Evolutionary conservation across 2,113 vertebrate species (phyloP).

Genomic region (Polyodon spathula): DNA sequence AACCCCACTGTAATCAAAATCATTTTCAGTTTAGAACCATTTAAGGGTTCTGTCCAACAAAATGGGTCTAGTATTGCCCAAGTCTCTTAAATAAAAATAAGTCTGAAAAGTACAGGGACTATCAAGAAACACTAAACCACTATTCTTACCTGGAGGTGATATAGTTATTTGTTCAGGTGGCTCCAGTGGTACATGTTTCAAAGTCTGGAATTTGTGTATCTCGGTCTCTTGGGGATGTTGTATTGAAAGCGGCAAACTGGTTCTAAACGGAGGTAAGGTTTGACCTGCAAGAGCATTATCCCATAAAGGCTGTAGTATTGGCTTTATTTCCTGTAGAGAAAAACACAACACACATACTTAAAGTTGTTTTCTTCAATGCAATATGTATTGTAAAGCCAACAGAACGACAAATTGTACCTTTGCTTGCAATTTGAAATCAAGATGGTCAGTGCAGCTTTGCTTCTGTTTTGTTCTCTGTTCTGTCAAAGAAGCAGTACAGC

Average conservation of each 20-base stretch:
- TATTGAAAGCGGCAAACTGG: conserved; percentile 2
- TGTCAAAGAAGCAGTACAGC: conserved; percentile 27
- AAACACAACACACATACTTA: background rate
- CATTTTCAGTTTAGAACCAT: no score
- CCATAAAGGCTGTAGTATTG: background rate
- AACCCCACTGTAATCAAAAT: no score
- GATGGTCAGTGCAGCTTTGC: conserved; percentile 16
- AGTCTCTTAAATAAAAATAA: no score
- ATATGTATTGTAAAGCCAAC: no score
- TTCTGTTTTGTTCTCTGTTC: conserved; percentile 28
- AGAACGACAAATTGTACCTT: conserved; percentile 22
- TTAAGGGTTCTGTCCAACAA: no score
- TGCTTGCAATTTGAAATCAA: conserved; percentile 24
- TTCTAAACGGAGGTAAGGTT: background rate
- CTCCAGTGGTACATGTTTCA: conserved; percentile 19
- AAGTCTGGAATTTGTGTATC: conserved; percentile 17
- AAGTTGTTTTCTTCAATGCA: no score
- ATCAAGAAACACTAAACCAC: no score
- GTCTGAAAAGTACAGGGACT: no score
- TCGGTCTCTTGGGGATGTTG: conserved; percentile 1
- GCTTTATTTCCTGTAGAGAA: conserved; percentile 25
- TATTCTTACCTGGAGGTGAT: conserved; percentile 41
- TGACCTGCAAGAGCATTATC: conserved; percentile 12
- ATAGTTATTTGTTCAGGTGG: conserved; percentile 27
- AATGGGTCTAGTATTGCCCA: no score